These are phyloP conservation scores for Apeltes quadracus DNA, from an alignment of 2,113 vertebrate species.

Conservation along the genomic window DNA sequence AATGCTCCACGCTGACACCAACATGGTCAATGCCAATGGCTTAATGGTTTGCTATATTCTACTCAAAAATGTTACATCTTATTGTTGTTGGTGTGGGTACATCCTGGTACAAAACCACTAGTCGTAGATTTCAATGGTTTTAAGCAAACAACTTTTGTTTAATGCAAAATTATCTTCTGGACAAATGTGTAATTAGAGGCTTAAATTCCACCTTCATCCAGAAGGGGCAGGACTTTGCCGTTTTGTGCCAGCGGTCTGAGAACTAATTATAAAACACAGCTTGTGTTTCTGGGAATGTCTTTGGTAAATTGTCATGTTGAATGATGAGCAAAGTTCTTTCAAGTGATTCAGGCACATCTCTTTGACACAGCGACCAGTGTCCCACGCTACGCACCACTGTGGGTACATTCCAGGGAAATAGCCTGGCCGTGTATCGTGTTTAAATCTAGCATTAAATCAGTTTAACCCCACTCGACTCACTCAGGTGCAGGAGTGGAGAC, in stretches of 20 bases:
- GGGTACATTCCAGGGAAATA: not conserved
- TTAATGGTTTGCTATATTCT: not conserved
- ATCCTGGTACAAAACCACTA: not conserved
- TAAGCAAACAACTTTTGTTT: too few relatives aligned
- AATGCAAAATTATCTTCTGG: too few relatives aligned
- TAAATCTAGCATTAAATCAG: slow-evolving; percentile 8
- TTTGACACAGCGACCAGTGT: not conserved
- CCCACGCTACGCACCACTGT: too few relatives aligned
- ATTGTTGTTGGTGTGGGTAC: not conserved
- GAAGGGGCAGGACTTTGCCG: too few relatives aligned
- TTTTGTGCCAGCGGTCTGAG: too few relatives aligned
- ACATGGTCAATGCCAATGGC: not conserved
- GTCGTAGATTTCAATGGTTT: too few relatives aligned
- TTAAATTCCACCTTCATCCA: too few relatives aligned
- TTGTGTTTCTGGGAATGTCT: too few relatives aligned
- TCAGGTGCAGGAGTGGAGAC: slow-evolving; percentile 23
- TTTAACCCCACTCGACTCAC: slow-evolving; percentile 8
- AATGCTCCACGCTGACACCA: not conserved
- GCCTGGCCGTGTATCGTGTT: not conserved
- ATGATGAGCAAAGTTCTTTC: not conserved
- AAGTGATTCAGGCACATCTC: not conserved
- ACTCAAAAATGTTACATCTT: not conserved
- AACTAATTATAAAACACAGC: not conserved
- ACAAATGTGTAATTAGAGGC: too few relatives aligned
- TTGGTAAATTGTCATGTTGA: not conserved